phyloP scores from a whole-genome alignment of 2,888 invertebrate genomes.

The Tyria jacobaeae region DNA sequence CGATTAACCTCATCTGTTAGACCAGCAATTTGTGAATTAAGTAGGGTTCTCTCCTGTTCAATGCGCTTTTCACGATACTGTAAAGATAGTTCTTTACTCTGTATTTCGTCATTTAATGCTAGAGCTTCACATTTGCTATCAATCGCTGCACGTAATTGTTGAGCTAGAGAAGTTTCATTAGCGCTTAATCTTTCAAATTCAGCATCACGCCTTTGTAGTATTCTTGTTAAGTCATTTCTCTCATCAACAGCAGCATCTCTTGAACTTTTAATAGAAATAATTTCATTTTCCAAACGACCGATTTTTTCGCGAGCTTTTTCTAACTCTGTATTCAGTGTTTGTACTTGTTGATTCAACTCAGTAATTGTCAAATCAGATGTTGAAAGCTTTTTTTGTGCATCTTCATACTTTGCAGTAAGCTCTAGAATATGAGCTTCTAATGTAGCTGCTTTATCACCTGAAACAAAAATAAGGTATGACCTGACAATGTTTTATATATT shows the following conservation, averaged over 20 bases:
- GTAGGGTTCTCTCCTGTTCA: slow-evolving; percentile 92
- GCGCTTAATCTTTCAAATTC: slow-evolving; percentile 91
- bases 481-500: neutral
- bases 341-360: slow-evolving; percentile 89
- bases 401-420: slow-evolving; percentile 88
- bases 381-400: slow-evolving; percentile 87
- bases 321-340: slow-evolving; percentile 88
- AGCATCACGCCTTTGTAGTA: slow-evolving; percentile 90
- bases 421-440: slow-evolving; percentile 85
- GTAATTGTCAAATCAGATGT: slow-evolving; percentile 87
- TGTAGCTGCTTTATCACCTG: slow-evolving; percentile 86
- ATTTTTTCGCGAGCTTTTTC: slow-evolving; percentile 88
- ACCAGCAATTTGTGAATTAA: slow-evolving; percentile 92
- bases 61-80: slow-evolving; percentile 94
- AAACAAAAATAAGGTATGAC: slow-evolving; percentile 43
- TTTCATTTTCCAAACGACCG: slow-evolving; percentile 88
- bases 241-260: slow-evolving; percentile 91
- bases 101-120: slow-evolving; percentile 92
- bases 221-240: slow-evolving; percentile 90
- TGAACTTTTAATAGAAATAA: slow-evolving; percentile 89
- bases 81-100: slow-evolving; percentile 91
- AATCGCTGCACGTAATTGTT: slow-evolving; percentile 91
- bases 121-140: slow-evolving; percentile 94
- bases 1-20: slow-evolving; percentile 93
- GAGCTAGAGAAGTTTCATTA: slow-evolving; percentile 89